phyloP scores from a whole-genome alignment of 2,888 invertebrate genomes.

The Eledona agricola region DNA sequence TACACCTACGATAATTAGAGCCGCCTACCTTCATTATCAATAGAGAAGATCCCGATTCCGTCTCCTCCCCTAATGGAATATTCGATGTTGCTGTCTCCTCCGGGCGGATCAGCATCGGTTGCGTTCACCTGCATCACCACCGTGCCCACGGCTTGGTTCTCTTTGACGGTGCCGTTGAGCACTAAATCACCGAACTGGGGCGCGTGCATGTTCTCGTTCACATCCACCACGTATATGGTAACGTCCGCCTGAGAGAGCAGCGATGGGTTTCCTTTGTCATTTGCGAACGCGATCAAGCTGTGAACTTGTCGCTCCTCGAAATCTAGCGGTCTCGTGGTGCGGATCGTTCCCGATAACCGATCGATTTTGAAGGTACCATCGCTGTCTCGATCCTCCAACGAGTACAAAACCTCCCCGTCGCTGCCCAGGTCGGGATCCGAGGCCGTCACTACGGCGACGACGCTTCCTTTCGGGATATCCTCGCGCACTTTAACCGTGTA shows the following conservation, averaged over 20 bases:
- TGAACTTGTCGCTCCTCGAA: constrained; percentile 91
- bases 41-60: constrained; percentile 90
- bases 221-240: constrained; percentile 88
- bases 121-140: constrained; percentile 82
- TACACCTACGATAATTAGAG: background rate
- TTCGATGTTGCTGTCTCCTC: constrained; percentile 81
- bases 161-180: constrained; percentile 75
- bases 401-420: constrained; percentile 83
- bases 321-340: constrained; percentile 81
- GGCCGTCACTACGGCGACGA: constrained; percentile 84
- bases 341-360: constrained; percentile 83
- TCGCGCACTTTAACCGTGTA: constrained; percentile 87
- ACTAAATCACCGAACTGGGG: constrained; percentile 87
- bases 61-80: constrained; percentile 90
- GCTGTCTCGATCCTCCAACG: constrained; percentile 75
- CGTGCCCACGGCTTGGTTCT: constrained; percentile 82
- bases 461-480: constrained; percentile 88
- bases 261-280: constrained; percentile 85
- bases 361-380: constrained; percentile 85
- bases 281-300: constrained; percentile 84
- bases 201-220: constrained; percentile 89
- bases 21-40: constrained; percentile 83
- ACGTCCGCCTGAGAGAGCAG: constrained; percentile 82
- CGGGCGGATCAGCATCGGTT: constrained; percentile 80
- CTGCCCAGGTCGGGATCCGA: constrained; percentile 87